These are phyloP conservation scores for Eurytoma californica DNA, from an alignment of 2,888 invertebrate species.

Conservation along the genomic window DNA sequence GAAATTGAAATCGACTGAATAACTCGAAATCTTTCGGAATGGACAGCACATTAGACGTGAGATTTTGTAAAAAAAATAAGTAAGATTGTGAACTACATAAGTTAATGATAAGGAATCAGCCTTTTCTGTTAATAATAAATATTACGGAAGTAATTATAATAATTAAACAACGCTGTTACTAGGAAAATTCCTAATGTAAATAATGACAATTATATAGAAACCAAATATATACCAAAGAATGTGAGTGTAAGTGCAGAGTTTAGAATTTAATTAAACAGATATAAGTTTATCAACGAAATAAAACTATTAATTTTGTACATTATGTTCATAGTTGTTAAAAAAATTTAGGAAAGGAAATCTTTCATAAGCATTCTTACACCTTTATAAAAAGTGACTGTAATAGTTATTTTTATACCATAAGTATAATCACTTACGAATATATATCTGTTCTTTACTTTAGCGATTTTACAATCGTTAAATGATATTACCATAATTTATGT, in stretches of 20 bases:
- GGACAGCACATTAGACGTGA: not conserved
- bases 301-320: not conserved
- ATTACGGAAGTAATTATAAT: conserved; percentile 18
- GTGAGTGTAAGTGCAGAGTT: not conserved
- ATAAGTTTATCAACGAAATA: conserved; percentile 6
- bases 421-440: conserved; percentile 18
- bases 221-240: conserved; percentile 5
- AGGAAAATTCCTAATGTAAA: conserved; percentile 33
- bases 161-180: conserved; percentile 17
- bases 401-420: conserved; percentile 46
- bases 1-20: not conserved
- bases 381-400: conserved; percentile 8
- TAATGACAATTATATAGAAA: conserved; percentile 19
- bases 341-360: conserved; percentile 2
- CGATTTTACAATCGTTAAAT: no score
- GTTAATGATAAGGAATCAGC: conserved; percentile 3
- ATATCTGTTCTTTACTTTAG: not conserved
- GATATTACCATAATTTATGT: not conserved
- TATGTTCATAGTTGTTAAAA: not conserved
- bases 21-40: conserved; percentile 12
- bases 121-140: conserved; percentile 22
- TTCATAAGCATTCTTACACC: not conserved
- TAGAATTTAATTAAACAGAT: not conserved
- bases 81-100: not conserved
- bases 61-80: conserved; percentile 23